phyloP scores from a whole-genome alignment of 1,140 invertebrate species.

The Sarcophaga peregrina region DNA sequence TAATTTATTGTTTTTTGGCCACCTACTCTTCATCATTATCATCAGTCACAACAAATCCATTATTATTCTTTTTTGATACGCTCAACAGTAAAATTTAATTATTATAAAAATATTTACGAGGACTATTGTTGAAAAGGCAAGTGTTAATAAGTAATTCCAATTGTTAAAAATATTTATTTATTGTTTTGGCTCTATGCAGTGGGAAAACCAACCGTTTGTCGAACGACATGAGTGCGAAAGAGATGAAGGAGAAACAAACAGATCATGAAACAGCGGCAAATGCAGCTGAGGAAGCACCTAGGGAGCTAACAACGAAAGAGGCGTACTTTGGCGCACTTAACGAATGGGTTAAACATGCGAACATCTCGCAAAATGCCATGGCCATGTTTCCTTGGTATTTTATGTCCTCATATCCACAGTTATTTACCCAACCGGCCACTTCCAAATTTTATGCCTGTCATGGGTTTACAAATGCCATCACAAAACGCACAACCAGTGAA shows the following conservation, averaged over 20 bases:
- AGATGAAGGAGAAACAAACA: not conserved
- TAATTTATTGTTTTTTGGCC: not conserved
- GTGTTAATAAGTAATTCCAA: not conserved
- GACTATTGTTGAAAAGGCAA: not conserved
- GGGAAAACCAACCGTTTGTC: too few species aligned
- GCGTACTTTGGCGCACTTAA: constrained; percentile 69
- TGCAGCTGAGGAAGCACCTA: constrained; percentile 28
- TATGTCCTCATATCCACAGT: constrained; percentile 69
- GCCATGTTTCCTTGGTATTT: constrained; percentile 72
- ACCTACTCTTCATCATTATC: not conserved
- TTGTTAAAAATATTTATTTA: not conserved
- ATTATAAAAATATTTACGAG: too few species aligned
- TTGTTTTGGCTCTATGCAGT: too few species aligned
- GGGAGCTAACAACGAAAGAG: constrained; percentile 65
- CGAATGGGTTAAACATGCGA: constrained; percentile 70
- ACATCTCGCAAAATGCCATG: constrained; percentile 69
- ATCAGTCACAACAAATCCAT: too few species aligned
- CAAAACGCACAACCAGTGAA: not conserved
- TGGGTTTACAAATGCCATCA: constrained; percentile 47
- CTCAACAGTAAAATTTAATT: too few species aligned
- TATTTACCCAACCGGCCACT: constrained; percentile 64
- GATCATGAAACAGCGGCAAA: not conserved
- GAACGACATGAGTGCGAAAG: not conserved
- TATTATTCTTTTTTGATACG: too few species aligned
- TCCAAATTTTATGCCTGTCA: constrained; percentile 55